Percentiles rank a stretch among this genome's conserved stretches.
Evolutionary conservation across 2,888 invertebrate species (phyloP).

Genomic region (Achlya flavicornis): DNA sequence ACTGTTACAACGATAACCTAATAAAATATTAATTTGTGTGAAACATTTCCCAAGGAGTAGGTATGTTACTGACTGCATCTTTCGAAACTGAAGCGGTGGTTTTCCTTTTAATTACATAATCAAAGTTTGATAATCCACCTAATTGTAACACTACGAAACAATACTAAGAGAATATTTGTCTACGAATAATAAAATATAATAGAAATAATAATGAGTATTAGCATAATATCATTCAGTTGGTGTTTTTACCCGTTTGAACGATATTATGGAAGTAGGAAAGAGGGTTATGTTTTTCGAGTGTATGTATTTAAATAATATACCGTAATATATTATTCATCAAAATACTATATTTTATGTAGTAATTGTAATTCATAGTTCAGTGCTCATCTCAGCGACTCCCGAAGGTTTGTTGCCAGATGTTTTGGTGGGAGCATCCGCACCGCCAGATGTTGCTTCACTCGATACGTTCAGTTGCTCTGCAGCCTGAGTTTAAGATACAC

Average conservation of each 20-base stretch:
- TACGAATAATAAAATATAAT: too few relatives aligned
- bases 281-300: too few relatives aligned
- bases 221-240: background rate
- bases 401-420: slow-evolving; percentile 56
- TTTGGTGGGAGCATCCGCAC: slow-evolving; percentile 40
- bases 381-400: slow-evolving; percentile 86
- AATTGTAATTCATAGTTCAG: slow-evolving; percentile 84
- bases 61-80: background rate
- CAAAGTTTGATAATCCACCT: too few relatives aligned
- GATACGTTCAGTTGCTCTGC: slow-evolving; percentile 76
- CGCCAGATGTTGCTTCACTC: slow-evolving; percentile 46
- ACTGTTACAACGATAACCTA: background rate
- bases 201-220: background rate
- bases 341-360: slow-evolving; percentile 21
- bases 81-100: background rate
- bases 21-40: background rate
- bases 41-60: too few relatives aligned
- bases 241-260: too few relatives aligned
- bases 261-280: too few relatives aligned
- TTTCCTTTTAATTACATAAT: too few relatives aligned
- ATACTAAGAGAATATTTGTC: too few relatives aligned
- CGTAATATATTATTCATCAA: slow-evolving; percentile 12
- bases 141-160: too few relatives aligned
- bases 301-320: slow-evolving; percentile 14
- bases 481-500: slow-evolving; percentile 55